Evolutionary conservation across 2,888 invertebrate species (phyloP), one percentile per base, ranked within the genome.

Genomic region (Coecobrya sp.): DNA sequence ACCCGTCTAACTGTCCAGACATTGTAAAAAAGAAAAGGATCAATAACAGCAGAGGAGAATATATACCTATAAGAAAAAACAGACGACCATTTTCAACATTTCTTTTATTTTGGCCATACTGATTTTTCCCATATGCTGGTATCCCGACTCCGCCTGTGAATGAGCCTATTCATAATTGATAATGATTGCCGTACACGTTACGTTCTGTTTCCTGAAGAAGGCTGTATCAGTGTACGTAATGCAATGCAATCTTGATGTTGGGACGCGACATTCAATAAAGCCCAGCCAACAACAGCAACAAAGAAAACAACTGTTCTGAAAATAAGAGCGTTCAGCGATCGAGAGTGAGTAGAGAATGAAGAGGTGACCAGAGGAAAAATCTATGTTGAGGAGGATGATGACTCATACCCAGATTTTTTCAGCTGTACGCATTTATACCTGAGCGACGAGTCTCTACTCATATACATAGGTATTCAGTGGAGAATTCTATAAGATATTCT

Each of bases 161-260:
- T 84, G 42, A 65, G n/a, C 42, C 62, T 62, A 84, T 84, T 84
- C 84, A 85, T 85, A 52, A 81, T 73, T 73, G 73, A 73, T 42
- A 73, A 73, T 42, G 73, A 0, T 11, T 68, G 30, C 5, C 42
- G 45, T 22, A 73, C 42, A 8, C 19, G 76, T 76, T 76, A 49
- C 76, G 36, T 76, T 49, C 76, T 49, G 76, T 76, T 76, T 76
- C 76, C 76, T 76, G 36, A 70, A 70, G 70, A 36, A 30, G 70
- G 70, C 62, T 22, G 25, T 13, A 7, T 36, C 7, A 52, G 52
- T n/a, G 16, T 11, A 52, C 10, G 52, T 62, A 22, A 7, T 13
- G 59, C 11, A 65, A 65, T 25, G 65, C 25, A 65, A 65, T 11
- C 10, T 65, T 65, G 65, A 11, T 27, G 65, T 65, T 19, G 59